phyloP scores from a whole-genome alignment of 1,140 invertebrate species.

The Drosophila serrata region DNA sequence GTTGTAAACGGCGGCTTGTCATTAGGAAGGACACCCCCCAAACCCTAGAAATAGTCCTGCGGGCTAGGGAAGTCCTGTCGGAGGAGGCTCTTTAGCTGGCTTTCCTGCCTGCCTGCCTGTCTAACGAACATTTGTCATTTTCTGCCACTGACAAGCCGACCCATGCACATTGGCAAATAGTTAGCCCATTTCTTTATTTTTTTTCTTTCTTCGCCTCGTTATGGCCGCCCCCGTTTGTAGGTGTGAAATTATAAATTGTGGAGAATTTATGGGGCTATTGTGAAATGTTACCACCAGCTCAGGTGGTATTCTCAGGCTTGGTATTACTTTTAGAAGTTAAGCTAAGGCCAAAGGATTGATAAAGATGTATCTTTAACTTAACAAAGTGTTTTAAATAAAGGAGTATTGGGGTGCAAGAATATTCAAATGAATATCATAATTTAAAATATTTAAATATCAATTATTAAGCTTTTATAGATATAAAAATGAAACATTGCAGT shows the following conservation, averaged over 20 bases:
- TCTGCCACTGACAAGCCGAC: slow-evolving; percentile 67
- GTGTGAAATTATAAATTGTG: slow-evolving; percentile 80
- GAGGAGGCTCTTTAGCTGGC: slow-evolving; percentile 38
- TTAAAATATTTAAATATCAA: no score
- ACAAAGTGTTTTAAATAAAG: not conserved
- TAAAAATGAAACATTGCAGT: no score
- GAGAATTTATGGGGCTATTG: slow-evolving; percentile 73
- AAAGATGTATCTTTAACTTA: not conserved
- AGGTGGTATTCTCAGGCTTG: slow-evolving; percentile 43
- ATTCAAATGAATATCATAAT: not conserved
- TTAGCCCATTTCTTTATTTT: slow-evolving; percentile 54
- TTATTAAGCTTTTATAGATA: no score
- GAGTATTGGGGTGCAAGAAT: not conserved
- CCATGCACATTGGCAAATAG: slow-evolving; percentile 78
- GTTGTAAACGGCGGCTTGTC: slow-evolving; percentile 58
- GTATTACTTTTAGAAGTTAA: not conserved
- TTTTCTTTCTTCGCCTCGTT: slow-evolving; percentile 51
- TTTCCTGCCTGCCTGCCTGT: slow-evolving; percentile 68
- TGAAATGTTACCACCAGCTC: slow-evolving; percentile 39
- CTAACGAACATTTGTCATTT: slow-evolving; percentile 77
- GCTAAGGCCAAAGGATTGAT: not conserved
- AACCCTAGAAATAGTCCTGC: not conserved
- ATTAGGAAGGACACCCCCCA: slow-evolving; percentile 53
- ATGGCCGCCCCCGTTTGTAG: slow-evolving; percentile 46
- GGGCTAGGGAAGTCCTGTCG: slow-evolving; percentile 25